phyloP scores from a whole-genome alignment of 2,797 vertebrate genomes.

The Chloroceryle inda region DNA sequence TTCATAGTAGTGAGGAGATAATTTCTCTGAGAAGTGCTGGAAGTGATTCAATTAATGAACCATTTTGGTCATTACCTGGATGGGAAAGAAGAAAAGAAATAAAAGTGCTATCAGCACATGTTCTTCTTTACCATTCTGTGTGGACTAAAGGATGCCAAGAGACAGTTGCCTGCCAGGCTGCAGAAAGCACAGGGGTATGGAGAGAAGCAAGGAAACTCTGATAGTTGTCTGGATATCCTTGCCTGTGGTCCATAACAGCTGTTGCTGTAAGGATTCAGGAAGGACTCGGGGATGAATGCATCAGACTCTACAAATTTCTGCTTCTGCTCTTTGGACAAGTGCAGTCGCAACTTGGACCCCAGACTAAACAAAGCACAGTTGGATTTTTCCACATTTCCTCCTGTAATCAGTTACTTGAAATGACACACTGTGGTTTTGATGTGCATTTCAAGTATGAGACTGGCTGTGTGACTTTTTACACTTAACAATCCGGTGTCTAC shows the following conservation, averaged over 20 bases:
- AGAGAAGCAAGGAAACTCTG: conserved; percentile 7
- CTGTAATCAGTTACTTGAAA: background rate
- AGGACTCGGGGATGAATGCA: background rate
- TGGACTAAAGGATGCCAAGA: background rate
- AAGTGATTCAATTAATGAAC: background rate
- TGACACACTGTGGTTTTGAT: background rate
- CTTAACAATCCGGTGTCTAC: background rate
- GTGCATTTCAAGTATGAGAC: background rate
- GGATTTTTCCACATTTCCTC: conserved; percentile 12
- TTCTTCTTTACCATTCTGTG: background rate
- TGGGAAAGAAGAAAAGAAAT: background rate
- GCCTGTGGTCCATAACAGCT: background rate
- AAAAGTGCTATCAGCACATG: background rate
- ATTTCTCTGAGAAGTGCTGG: background rate
- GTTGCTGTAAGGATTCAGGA: background rate
- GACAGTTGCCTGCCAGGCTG: background rate
- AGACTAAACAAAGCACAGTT: background rate
- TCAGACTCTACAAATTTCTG: background rate
- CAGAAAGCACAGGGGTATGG: background rate
- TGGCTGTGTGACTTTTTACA: background rate
- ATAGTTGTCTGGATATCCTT: background rate
- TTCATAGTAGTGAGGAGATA: background rate
- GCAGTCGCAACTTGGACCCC: background rate
- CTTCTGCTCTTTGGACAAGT: background rate
- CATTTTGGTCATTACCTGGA: conserved; percentile 13